These are phyloP conservation scores for Melinaea marsaeus DNA, from an alignment of 2,888 invertebrate species.

Conservation along the genomic window DNA sequence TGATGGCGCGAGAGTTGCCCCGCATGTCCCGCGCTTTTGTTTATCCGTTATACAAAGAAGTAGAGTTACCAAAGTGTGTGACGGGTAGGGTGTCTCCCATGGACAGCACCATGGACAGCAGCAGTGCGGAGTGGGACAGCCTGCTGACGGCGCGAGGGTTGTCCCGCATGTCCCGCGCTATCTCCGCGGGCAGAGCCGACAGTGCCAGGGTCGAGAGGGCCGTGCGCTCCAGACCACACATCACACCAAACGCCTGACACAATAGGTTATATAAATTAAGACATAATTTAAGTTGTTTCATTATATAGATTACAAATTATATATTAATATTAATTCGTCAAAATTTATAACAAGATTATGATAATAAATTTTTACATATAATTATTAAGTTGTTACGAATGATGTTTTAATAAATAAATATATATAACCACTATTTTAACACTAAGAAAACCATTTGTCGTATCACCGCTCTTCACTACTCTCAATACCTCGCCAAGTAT, in stretches of 20 bases:
- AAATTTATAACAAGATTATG: no score
- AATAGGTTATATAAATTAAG: no score
- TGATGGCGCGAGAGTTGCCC: conserved; percentile 86
- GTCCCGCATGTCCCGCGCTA: conserved; percentile 90
- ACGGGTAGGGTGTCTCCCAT: conserved; percentile 94
- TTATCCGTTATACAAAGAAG: background rate
- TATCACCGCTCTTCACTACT: no score
- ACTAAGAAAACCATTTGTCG: no score
- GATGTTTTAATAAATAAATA: no score
- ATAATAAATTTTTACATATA: no score
- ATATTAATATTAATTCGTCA: no score
- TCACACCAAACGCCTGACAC: conserved; percentile 87
- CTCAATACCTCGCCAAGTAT: no score
- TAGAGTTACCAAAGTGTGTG: conserved; percentile 86
- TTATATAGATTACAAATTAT: no score
- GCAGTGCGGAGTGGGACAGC: conserved; percentile 88
- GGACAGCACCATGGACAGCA: conserved; percentile 92
- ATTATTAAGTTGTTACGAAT: no score
- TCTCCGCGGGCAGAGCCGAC: conserved; percentile 93
- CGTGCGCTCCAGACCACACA: conserved; percentile 90
- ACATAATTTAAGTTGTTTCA: no score
- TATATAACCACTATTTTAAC: no score
- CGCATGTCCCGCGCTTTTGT: conserved; percentile 85
- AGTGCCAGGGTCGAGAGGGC: conserved; percentile 90
- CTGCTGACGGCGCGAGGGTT: conserved; percentile 87